Evolutionary conservation across 2,888 invertebrate species (phyloP).

Genomic region (Leptopilina drosophilae): DNA sequence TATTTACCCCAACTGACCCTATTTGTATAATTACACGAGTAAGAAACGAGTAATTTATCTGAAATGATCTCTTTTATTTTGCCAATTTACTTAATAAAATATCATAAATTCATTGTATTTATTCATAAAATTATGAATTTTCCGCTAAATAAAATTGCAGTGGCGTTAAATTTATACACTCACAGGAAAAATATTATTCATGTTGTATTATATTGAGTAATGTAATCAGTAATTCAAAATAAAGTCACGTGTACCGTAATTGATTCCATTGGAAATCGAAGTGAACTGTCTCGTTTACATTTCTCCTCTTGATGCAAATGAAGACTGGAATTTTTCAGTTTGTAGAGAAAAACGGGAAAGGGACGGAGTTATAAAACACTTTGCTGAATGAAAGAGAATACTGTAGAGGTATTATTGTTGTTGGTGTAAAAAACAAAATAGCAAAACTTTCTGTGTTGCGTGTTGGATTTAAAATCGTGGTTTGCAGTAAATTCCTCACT

Average conservation of each 20-base stretch:
- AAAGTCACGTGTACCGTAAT: constrained; percentile 20
- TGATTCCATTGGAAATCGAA: constrained; percentile 11
- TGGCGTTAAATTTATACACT: neutral
- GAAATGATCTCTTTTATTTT: no score
- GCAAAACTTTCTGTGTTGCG: neutral
- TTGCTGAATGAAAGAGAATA: neutral
- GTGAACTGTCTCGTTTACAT: constrained; percentile 23
- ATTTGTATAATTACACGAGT: no score
- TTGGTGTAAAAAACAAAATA: neutral
- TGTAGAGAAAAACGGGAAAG: no score
- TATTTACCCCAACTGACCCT: no score
- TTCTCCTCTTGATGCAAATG: constrained; percentile 33
- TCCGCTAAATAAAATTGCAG: neutral
- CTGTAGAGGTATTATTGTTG: constrained; percentile 21
- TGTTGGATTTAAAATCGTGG: constrained; percentile 18
- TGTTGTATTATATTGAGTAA: constrained; percentile 7
- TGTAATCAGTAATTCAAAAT: constrained; percentile 22
- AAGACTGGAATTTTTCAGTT: constrained; percentile 1
- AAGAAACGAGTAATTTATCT: no score
- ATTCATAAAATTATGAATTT: no score
- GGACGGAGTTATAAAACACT: constrained; percentile 7
- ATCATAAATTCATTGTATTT: no score
- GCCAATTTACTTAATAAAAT: no score
- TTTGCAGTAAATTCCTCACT: constrained; percentile 31
- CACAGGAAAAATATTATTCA: neutral